Evolutionary conservation across 53 echinoderm and acorn worm species (phyloP), one percentile per base, ranked within the genome.

Genomic region (Arbacia lixula): DNA sequence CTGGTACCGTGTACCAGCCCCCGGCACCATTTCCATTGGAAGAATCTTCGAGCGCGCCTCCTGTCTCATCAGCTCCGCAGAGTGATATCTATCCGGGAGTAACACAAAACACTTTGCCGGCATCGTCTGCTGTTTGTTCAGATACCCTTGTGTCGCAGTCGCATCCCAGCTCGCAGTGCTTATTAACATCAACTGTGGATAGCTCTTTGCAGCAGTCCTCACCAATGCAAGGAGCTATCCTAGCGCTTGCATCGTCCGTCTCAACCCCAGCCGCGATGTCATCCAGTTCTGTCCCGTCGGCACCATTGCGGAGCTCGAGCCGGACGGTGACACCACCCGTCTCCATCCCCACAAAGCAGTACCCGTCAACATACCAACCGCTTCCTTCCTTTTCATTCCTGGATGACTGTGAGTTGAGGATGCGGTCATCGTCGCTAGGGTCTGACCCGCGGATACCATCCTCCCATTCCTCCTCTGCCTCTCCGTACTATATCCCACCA

Each of bases 211-310:
- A 67, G 38, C 40, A 69, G 28, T 9, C 42, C 12, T n/a, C 25
- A 69, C 40, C 22, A 17, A 41, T 69, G 43, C 54, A 42, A 43
- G 74, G 31, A 52, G 51, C 74, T 53, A 49, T 81, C 32, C 28
- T 49, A 46, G 82, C 82, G 17, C 82, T 63, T 17, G 11, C 62
- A 16, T 42, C 82, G 63, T 64, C 65, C 6, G 27, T 81, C 28
- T 62, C 82, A n/a, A 50, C 43, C 31, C 82, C 82, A 61, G 82
- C 82, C 42, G 28, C 64, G 2, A 81, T 81, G 82, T 81, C 82
- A 17, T 62, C 63, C 3, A 5, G 8, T 46, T 81, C 82, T 29
- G 36, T 64, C 32, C 41, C 82, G 28, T 19, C 82, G 46, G 36
- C 36, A 78, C 78, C 56, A 30, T 78, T n/a, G n/a, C n/a, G 3